Evolutionary conservation across 2,888 invertebrate species (phyloP).

Genomic region (Chesias legatella): DNA sequence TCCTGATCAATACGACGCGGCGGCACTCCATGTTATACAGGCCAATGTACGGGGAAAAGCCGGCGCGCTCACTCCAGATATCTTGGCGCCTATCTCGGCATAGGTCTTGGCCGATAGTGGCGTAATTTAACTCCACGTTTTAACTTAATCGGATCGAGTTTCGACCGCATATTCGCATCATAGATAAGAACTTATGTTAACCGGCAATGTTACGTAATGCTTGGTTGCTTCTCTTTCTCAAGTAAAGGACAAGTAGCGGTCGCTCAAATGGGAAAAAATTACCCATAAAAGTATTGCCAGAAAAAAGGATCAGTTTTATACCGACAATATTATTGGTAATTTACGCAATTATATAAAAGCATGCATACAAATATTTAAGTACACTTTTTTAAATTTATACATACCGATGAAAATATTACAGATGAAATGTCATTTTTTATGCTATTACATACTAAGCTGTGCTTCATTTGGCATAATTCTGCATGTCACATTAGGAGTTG

Average conservation of each 20-base stretch:
- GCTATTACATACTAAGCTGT: conserved; percentile 38
- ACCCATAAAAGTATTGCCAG: conserved; percentile 19
- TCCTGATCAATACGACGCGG: conserved; percentile 69
- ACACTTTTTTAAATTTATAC: too few relatives aligned
- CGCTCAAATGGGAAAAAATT: conserved; percentile 18
- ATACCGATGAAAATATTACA: conserved; percentile 38
- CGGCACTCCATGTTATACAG: conserved; percentile 60
- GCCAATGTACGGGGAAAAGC: conserved; percentile 63
- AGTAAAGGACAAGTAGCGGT: conserved; percentile 5
- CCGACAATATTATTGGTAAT: too few relatives aligned
- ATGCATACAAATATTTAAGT: too few relatives aligned
- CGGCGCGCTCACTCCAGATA: conserved; percentile 44
- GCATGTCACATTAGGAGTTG: conserved; percentile 27
- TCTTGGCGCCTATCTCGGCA: conserved; percentile 53
- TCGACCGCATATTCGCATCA: conserved; percentile 17
- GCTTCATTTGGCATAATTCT: conserved; percentile 37
- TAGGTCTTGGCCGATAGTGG: conserved; percentile 36
- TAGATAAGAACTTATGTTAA: conserved; percentile 14
- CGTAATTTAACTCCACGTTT: conserved; percentile 35
- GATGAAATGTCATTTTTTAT: conserved; percentile 34
- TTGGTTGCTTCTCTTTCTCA: too few relatives aligned
- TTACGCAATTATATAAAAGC: too few relatives aligned
- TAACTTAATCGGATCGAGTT: conserved; percentile 30
- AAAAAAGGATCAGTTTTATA: too few relatives aligned
- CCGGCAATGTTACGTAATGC: too few relatives aligned